Evolutionary conservation across 2,113 vertebrate species (phyloP), one percentile per base, ranked within the genome.

Genomic region (Tachysurus vachellii): DNA sequence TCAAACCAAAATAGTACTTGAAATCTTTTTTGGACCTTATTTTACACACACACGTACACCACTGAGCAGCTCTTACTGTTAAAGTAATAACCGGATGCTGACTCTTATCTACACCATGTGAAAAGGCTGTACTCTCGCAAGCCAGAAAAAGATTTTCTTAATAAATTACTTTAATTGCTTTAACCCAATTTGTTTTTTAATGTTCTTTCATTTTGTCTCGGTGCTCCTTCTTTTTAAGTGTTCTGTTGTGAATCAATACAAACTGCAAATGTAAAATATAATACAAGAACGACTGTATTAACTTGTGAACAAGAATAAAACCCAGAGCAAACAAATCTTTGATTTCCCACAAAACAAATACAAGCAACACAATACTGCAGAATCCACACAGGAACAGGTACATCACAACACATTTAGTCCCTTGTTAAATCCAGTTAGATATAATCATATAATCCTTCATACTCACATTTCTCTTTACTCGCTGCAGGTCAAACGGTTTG

Each of bases 381-480:
- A 28, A 71, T 31, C 53, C 71, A n/a, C 26, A n/a, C 53, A 57
- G 21, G 21, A 68, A 81, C n/a, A 80, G 61, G 53, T 56, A 31
- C 28, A 21, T 19, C n/a, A 17, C 54, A 59, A 80, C 28, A 80
- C 70, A 12, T 83, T 50, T 81, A 3, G 16, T 5, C 56, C 36
- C 17, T 8, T 5, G 9, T 56, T 47, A 64, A 84, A 86, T 54
- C n/a, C 23, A 82, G 42, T 42, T 28, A 70, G 57, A 50, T 50
- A 9, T 50, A 50, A 50, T 68, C 31, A 3, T 12, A n/a, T 81
- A 81, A 76, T 44, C 71, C 50, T 36, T 31, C 80, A 73, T 90
- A 90, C 89, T 88, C 62, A 90, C 89, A 66, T 26, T 80, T 56
- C 76, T 87, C 62, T 64, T 79, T 64, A 47, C 56, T 83, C 36